Conservation (phyloP, 2,797 vertebrate species). For the Pseudomugil tenellus region DNA sequence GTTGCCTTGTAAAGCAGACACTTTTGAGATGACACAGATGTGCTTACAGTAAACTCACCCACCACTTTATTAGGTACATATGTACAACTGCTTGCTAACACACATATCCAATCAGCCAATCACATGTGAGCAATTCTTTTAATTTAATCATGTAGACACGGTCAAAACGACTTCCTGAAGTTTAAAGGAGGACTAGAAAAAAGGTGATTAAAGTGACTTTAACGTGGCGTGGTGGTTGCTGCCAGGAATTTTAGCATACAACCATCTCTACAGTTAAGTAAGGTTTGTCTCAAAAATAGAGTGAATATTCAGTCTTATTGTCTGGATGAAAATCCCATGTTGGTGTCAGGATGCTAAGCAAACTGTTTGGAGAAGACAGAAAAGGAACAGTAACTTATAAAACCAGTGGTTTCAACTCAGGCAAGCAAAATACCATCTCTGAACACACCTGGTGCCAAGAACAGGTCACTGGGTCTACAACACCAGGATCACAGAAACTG, state of each 20-base stretch:
- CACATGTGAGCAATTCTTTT: not conserved
- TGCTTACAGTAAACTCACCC: conserved; percentile 12
- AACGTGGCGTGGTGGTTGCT: not conserved
- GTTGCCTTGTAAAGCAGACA: conserved; percentile 27
- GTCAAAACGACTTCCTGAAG: not conserved
- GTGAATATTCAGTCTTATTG: too few relatives aligned
- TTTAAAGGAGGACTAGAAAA: not conserved
- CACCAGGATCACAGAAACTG: too few relatives aligned
- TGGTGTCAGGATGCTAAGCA: not conserved
- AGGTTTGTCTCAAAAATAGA: too few relatives aligned
- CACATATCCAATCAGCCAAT: not conserved
- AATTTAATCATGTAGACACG: conserved; percentile 5
- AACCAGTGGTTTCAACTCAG: not conserved
- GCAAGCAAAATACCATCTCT: too few relatives aligned
- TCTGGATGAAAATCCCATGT: not conserved
- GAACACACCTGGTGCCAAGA: too few relatives aligned
- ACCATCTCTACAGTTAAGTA: too few relatives aligned
- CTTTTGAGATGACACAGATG: conserved; percentile 48
- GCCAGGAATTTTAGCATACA: too few relatives aligned
- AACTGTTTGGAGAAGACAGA: not conserved
- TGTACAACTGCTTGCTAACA: not conserved
- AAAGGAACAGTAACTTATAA: not conserved
- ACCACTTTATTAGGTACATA: not conserved
- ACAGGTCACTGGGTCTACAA: too few relatives aligned
- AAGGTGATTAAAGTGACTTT: not conserved